A percentile compares a stretch with the other conserved stretches of the same genome.
Conservation (phyloP, 2,888 invertebrate species). For the Lydus trimaculatus region DNA sequence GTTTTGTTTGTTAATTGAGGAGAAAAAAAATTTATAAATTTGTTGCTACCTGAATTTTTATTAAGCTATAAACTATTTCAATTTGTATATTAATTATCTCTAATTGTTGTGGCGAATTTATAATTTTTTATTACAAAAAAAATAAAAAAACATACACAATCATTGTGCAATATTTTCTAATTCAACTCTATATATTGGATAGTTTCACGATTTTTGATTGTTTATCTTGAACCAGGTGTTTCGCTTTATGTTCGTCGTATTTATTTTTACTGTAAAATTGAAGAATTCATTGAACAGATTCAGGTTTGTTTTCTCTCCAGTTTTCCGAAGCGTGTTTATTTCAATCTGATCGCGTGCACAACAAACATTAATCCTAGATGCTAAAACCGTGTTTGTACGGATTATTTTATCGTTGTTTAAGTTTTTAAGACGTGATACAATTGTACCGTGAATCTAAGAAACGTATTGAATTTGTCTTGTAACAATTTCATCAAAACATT, state of each 20-base stretch:
- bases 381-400: slow-evolving; percentile 11
- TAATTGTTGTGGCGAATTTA: slow-evolving; percentile 17
- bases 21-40: background rate
- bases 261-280: slow-evolving; percentile 5
- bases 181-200: background rate
- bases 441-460: slow-evolving; percentile 1
- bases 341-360: slow-evolving; percentile 34
- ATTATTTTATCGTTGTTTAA: slow-evolving; percentile 20
- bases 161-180: background rate
- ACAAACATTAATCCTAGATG: slow-evolving; percentile 31
- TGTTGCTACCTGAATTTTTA: background rate
- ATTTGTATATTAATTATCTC: slow-evolving; percentile 4
- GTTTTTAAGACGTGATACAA: slow-evolving; percentile 17
- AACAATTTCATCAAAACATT: background rate
- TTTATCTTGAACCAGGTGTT: slow-evolving; percentile 14
- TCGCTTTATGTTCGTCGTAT: slow-evolving; percentile 15
- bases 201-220: slow-evolving; percentile 9
- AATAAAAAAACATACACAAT: background rate
- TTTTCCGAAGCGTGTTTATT: slow-evolving; percentile 22
- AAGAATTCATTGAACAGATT: slow-evolving; percentile 20
- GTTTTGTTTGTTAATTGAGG: background rate
- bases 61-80: background rate
- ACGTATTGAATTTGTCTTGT: slow-evolving; percentile 14
- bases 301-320: slow-evolving; percentile 13
- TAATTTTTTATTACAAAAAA: slow-evolving; percentile 25